These are phyloP conservation scores for Cremastobaeus sp. DNA, from an alignment of 2,888 invertebrate genomes.

Conservation along the genomic window DNA sequence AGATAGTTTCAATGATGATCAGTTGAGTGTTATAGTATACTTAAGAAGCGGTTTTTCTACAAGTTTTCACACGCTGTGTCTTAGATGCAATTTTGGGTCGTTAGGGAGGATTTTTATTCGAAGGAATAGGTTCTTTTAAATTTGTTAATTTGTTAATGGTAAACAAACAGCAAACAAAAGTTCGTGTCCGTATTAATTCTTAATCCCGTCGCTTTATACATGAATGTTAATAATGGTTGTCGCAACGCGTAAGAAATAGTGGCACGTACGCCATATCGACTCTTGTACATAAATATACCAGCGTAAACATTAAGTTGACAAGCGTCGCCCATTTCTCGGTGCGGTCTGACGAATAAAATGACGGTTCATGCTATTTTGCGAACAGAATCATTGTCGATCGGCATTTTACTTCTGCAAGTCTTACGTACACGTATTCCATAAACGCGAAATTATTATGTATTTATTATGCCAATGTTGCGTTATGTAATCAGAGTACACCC, in stretches of 20 bases:
- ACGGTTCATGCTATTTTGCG: conserved; percentile 48
- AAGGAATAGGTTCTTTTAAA: too few relatives aligned
- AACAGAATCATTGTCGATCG: conserved; percentile 6
- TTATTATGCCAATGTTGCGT: neutral
- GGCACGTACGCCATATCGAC: conserved; percentile 59
- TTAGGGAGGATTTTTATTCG: neutral
- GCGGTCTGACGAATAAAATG: conserved; percentile 58
- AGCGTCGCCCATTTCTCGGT: conserved; percentile 52
- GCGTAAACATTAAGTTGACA: conserved; percentile 57
- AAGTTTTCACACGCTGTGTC: conserved; percentile 5
- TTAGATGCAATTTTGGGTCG: conserved; percentile 11
- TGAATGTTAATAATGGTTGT: conserved; percentile 46
- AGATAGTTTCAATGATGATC: too few relatives aligned
- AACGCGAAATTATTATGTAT: neutral
- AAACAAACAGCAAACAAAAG: conserved; percentile 15
- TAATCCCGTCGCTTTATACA: conserved; percentile 44
- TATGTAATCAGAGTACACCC: neutral
- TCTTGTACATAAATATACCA: conserved; percentile 66
- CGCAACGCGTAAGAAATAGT: conserved; percentile 51
- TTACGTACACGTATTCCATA: conserved; percentile 62
- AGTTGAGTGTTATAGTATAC: too few relatives aligned
- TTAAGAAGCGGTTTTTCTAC: neutral
- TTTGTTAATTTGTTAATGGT: conserved; percentile 45
- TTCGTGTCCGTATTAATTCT: conserved; percentile 52
- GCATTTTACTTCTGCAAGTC: conserved; percentile 13